Evolutionary conservation across 2,888 invertebrate genomes (phyloP).

Genomic region (Incurvaria masculella): DNA sequence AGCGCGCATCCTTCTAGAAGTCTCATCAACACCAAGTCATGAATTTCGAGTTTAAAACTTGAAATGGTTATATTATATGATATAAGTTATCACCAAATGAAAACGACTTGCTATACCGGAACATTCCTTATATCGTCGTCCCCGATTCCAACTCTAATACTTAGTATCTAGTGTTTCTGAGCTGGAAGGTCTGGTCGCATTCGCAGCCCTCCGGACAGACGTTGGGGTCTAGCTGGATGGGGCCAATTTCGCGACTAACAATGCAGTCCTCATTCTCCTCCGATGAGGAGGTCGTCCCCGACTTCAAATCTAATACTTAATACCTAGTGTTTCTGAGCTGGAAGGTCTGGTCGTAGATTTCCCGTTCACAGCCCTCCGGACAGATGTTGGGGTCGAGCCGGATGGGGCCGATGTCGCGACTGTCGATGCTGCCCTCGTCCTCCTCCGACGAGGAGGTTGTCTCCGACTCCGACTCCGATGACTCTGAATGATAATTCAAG

Average conservation of each 20-base stretch:
- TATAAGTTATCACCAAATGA: too few relatives aligned
- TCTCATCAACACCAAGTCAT: too few relatives aligned
- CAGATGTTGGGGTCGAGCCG: constrained; percentile 68
- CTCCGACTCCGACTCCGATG: constrained; percentile 37
- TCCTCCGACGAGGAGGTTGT: constrained; percentile 59
- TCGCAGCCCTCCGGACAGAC: constrained; percentile 72
- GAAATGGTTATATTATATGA: background rate
- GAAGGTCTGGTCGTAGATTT: constrained; percentile 66
- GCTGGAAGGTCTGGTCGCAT: constrained; percentile 59
- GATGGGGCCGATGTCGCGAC: constrained; percentile 63
- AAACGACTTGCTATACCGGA: too few relatives aligned
- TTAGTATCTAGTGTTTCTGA: constrained; percentile 60
- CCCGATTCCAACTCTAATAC: constrained; percentile 6
- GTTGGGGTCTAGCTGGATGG: constrained; percentile 66
- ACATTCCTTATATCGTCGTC: too few relatives aligned
- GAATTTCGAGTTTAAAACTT: too few relatives aligned
- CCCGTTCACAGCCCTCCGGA: constrained; percentile 66
- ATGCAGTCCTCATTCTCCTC: constrained; percentile 61
- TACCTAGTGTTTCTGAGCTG: constrained; percentile 59
- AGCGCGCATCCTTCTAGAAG: too few relatives aligned
- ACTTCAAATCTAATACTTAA: too few relatives aligned
- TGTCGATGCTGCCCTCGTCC: constrained; percentile 62
- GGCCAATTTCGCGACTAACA: constrained; percentile 64
- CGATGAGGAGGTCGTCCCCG: constrained; percentile 37
- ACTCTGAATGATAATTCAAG: background rate